Conservation (phyloP, 2,888 invertebrate genomes). For the Sarcophaga carnaria region DNA sequence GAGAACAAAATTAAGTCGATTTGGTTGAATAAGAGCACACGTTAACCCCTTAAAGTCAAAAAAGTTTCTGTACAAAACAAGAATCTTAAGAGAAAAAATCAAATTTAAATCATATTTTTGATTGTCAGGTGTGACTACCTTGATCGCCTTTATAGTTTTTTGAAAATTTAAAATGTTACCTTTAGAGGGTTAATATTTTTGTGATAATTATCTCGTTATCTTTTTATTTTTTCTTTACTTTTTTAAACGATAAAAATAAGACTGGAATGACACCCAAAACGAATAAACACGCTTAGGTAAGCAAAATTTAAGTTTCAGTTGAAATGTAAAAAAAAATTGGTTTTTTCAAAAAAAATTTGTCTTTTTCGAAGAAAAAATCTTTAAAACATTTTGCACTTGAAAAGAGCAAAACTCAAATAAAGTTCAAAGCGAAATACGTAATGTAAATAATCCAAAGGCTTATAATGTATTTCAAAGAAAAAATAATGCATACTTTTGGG, state of each 20-base stretch:
- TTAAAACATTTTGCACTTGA: background rate
- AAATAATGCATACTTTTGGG: too few relatives aligned
- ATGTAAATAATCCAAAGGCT: too few relatives aligned
- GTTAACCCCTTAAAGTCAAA: conserved; percentile 6
- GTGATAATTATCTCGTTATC: conserved; percentile 17
- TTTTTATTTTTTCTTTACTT: conserved; percentile 11
- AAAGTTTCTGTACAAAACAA: background rate
- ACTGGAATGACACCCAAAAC: conserved; percentile 64
- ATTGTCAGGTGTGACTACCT: too few relatives aligned
- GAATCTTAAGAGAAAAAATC: too few relatives aligned
- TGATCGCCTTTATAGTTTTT: too few relatives aligned
- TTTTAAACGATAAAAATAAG: conserved; percentile 32
- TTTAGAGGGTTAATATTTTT: conserved; percentile 37
- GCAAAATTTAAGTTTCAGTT: conserved; percentile 56
- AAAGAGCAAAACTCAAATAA: too few relatives aligned
- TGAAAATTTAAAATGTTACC: background rate
- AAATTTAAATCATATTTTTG: too few relatives aligned
- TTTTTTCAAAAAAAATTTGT: background rate
- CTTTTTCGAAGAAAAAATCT: background rate
- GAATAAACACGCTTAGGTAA: conserved; percentile 69
- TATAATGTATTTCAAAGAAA: too few relatives aligned
- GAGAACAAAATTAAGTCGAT: conserved; percentile 33
- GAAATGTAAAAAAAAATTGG: background rate
- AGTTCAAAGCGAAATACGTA: too few relatives aligned
- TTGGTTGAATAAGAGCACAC: background rate